Conservation (phyloP, 1,140 invertebrate genomes). For the Euschistus heros region DNA sequence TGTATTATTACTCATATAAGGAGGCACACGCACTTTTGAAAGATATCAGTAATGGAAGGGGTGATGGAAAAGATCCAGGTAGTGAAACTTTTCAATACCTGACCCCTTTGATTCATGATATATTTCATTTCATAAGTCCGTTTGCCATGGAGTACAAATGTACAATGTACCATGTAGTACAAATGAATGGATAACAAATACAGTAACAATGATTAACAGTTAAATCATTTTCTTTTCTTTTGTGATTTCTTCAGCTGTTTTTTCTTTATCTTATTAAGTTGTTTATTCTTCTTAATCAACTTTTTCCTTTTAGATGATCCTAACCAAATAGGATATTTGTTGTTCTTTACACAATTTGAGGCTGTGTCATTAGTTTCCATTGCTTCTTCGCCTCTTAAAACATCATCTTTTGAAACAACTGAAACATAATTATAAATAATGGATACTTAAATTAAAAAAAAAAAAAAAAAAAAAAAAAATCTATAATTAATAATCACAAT, state of each 20-base stretch:
- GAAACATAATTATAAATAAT: neutral
- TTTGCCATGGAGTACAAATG: too few relatives aligned
- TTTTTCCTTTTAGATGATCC: conserved; percentile 24
- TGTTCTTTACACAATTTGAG: conserved; percentile 25
- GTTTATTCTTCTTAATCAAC: conserved; percentile 19
- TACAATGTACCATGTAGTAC: too few relatives aligned
- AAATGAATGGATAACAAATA: too few relatives aligned
- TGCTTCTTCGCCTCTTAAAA: conserved; percentile 7
- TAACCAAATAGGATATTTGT: conserved; percentile 30
- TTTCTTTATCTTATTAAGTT: conserved; percentile 22
- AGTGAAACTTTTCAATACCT: too few relatives aligned
- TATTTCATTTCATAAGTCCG: too few relatives aligned
- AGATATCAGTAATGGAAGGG: too few relatives aligned
- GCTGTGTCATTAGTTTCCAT: conserved; percentile 19
- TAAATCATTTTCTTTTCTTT: conserved; percentile 12
- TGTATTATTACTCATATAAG: too few relatives aligned
- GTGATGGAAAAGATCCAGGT: too few relatives aligned
- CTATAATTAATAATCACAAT: neutral
- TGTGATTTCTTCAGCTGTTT: conserved; percentile 14
- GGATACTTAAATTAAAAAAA: neutral
- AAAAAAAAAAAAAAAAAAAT: neutral
- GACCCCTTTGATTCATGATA: too few relatives aligned
- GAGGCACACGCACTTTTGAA: too few relatives aligned
- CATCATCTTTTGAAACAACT: conserved; percentile 3
- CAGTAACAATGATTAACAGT: too few relatives aligned